Percentiles rank a stretch among this genome's conserved stretches.
Evolutionary conservation across 1,140 invertebrate species (phyloP).

Genomic region (Drosophila athabasca): DNA sequence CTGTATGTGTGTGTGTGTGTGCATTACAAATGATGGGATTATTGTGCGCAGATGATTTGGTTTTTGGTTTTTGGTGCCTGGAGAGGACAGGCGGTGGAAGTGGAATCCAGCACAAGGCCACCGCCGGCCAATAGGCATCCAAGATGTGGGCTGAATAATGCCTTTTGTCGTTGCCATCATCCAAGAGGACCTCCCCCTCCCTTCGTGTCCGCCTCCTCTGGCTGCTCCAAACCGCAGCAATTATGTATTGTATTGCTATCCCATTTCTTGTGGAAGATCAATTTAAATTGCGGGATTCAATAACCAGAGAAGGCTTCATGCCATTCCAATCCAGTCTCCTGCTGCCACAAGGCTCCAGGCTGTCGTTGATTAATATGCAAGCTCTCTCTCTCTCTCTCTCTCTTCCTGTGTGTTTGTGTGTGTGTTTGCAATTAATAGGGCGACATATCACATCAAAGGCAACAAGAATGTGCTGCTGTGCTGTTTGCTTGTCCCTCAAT

Average conservation of each 20-base stretch:
- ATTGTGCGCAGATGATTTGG: conserved; percentile 59
- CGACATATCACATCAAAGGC: conserved; percentile 56
- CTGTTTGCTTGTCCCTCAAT: conserved; percentile 19
- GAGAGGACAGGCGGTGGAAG: conserved; percentile 23
- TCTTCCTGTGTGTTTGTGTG: conserved; percentile 18
- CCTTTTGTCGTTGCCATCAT: conserved; percentile 12
- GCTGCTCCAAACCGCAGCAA: conserved; percentile 63
- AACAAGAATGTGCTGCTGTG: background rate
- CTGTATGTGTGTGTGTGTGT: conserved; percentile 40
- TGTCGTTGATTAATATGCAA: conserved; percentile 70
- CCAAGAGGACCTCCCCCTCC: no score
- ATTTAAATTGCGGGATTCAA: conserved; percentile 76
- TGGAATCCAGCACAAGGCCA: conserved; percentile 26
- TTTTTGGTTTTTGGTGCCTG: conserved; percentile 59
- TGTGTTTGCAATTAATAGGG: conserved; percentile 55
- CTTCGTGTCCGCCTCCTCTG: background rate
- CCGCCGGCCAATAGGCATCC: conserved; percentile 15
- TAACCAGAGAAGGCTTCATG: conserved; percentile 47
- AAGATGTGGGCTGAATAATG: conserved; percentile 65
- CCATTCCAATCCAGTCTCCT: background rate
- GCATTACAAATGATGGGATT: conserved; percentile 72
- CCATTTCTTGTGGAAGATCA: conserved; percentile 64
- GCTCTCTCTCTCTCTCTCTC: background rate
- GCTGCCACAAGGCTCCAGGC: background rate
- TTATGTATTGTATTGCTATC: conserved; percentile 53